Percentiles rank a stretch among this genome's conserved stretches.
phyloP scores from a whole-genome alignment of 1,140 invertebrate genomes.

The Diabrotica virgifera region DNA sequence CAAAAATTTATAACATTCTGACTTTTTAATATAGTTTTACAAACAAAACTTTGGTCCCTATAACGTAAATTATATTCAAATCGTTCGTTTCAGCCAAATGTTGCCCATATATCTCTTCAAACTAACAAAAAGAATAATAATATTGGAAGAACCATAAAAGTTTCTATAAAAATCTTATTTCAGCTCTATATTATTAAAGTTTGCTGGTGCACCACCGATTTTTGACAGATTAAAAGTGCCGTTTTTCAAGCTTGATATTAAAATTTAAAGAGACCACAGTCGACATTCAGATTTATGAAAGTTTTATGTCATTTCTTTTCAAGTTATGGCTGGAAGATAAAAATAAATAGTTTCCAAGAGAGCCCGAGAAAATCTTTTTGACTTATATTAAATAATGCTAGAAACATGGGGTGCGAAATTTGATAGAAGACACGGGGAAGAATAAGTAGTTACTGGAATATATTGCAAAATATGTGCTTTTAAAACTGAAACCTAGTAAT shows the following conservation, averaged over 20 bases:
- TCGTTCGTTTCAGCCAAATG: background rate
- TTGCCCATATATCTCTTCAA: constrained; percentile 2
- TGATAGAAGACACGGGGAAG: too few relatives aligned
- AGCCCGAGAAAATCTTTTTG: too few relatives aligned
- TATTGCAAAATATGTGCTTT: too few relatives aligned
- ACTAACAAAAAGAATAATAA: background rate
- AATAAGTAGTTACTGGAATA: too few relatives aligned
- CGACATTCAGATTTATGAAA: constrained; percentile 18
- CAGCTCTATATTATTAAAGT: constrained; percentile 16
- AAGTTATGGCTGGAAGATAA: constrained; percentile 14
- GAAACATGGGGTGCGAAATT: too few relatives aligned
- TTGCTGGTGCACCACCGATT: constrained; percentile 9
- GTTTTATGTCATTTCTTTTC: constrained; percentile 10
- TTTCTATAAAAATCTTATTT: constrained; percentile 11
- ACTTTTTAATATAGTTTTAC: too few relatives aligned
- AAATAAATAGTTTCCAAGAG: constrained; percentile 11
- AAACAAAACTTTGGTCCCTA: background rate
- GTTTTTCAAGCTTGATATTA: constrained; percentile 17
- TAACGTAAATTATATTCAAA: background rate
- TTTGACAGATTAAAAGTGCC: constrained; percentile 18
- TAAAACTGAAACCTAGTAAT: too few relatives aligned
- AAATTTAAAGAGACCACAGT: constrained; percentile 17
- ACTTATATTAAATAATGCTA: too few relatives aligned
- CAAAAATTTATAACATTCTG: too few relatives aligned
- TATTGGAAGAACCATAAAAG: constrained; percentile 16